Conservation (phyloP, 2,888 invertebrate species). For the Papilio protenor region DNA sequence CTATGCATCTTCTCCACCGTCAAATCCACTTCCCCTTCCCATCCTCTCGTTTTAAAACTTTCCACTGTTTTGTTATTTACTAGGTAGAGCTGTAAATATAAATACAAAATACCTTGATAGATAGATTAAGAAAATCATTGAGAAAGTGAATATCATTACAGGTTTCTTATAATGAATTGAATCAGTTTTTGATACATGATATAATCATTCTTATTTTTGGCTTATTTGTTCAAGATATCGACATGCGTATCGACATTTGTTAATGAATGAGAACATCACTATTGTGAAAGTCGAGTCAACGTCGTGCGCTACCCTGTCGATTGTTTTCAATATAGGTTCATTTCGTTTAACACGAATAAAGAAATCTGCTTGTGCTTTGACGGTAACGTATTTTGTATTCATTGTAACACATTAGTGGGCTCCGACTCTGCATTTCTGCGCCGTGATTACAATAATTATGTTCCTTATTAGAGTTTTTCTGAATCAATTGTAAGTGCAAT, state of each 20-base stretch:
- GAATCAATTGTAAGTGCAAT: slow-evolving; percentile 50
- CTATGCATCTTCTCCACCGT: too few species aligned
- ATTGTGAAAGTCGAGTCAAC: slow-evolving; percentile 46
- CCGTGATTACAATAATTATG: slow-evolving; percentile 72
- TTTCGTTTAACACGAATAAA: slow-evolving; percentile 81
- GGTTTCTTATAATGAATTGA: neutral
- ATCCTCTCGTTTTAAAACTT: neutral
- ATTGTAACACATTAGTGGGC: slow-evolving; percentile 53
- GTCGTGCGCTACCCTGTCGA: slow-evolving; percentile 81
- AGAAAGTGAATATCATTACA: too few species aligned
- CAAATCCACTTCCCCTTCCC: too few species aligned
- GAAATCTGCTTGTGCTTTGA: slow-evolving; percentile 74
- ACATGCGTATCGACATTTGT: slow-evolving; percentile 37
- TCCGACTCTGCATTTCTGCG: slow-evolving; percentile 68
- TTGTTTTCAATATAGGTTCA: slow-evolving; percentile 82
- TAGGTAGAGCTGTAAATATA: too few species aligned
- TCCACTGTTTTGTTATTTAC: neutral
- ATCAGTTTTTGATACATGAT: neutral
- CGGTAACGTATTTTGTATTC: slow-evolving; percentile 73
- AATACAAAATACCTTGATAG: too few species aligned
- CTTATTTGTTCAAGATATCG: slow-evolving; percentile 40
- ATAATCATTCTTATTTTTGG: neutral
- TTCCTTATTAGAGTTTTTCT: slow-evolving; percentile 53
- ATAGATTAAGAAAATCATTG: too few species aligned
- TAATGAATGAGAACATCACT: slow-evolving; percentile 52